Base-by-base conservation (phyloP, 1,140 invertebrate genomes). In the Leguminivora glycinivorella region DNA sequence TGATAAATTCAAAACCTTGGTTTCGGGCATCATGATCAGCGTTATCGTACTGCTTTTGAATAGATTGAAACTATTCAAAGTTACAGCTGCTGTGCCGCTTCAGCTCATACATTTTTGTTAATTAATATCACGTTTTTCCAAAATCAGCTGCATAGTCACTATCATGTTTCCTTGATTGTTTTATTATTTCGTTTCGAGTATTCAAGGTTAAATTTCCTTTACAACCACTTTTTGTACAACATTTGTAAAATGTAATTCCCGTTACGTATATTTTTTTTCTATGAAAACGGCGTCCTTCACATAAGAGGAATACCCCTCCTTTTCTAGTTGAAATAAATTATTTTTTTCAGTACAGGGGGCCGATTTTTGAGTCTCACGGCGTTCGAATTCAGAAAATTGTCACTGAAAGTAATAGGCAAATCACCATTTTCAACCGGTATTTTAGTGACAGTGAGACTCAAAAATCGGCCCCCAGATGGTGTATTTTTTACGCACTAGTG, bases 161-260 rank as follows among this genome's bases (percentile, higher is more conserved):
- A 19, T 68, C 43, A 14, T 68, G 67, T 22, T 19, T 22, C 22
- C 25, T 47, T 1, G 67, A 68, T 25, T 12, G 14, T 24, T 68
- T 68, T 68, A 40, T 68, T 34, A 68, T 26, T 12, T 68, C 67
- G 22, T 68, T 52, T 43, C 67, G 40, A 12, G 12, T 14, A 19
- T 68, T 68, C 25, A 68, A 22, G 0, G 38, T 68, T 24, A 68
- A 52, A 56, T 68, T 68, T 26, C 67, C 67, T 68, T 47, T 68
- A 29, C 67, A 68, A 1, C 67, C 67, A 31, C 29, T 31, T 26
- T 56, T 68, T 12, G 22, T 25, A 56, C 10, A 52, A 68, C 67
- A 68, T 24, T 52, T 47, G 19, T 43, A 68, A 68, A 68, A 68
- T 47, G 67, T 31, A 4, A 47, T 40, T 52, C 47, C 67, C 7